These are phyloP conservation scores for Anticlea derivata DNA, from an alignment of 2,888 invertebrate species.

Conservation along the genomic window DNA sequence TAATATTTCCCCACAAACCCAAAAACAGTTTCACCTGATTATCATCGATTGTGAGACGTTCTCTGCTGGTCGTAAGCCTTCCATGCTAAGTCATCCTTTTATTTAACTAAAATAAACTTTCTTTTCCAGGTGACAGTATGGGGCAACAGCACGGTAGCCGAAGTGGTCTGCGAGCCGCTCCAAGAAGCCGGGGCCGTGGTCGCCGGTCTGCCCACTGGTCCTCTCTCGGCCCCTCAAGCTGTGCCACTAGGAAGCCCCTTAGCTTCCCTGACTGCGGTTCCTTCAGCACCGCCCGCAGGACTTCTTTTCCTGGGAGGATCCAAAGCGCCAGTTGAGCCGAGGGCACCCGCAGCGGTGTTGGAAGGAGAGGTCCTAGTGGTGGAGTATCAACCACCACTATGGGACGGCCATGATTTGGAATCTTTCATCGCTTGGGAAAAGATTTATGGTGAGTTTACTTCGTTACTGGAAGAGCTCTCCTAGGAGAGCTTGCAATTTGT, in stretches of 20 bases:
- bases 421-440: constrained; percentile 78
- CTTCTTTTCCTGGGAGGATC: constrained; percentile 85
- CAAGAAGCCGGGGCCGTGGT: constrained; percentile 72
- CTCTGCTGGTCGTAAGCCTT: too few species aligned
- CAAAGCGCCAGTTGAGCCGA: constrained; percentile 85
- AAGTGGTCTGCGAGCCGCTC: constrained; percentile 72
- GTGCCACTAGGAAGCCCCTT: constrained; percentile 60
- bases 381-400: constrained; percentile 81
- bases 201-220: constrained; percentile 68
- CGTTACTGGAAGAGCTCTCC: background rate
- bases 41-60: too few species aligned
- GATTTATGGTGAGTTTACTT: constrained; percentile 68
- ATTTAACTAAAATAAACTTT: background rate
- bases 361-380: constrained; percentile 86
- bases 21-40: too few species aligned
- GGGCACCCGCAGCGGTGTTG: constrained; percentile 81
- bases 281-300: constrained; percentile 65
- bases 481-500: too few species aligned
- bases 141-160: constrained; percentile 72
- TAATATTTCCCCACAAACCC: too few species aligned
- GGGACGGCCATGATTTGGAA: constrained; percentile 81
- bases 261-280: constrained; percentile 54
- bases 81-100: too few species aligned
- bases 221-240: constrained; percentile 60
- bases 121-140: constrained; percentile 67